phyloP scores from a whole-genome alignment of 2,113 vertebrate genomes.

The Oreochromis aureus region DNA sequence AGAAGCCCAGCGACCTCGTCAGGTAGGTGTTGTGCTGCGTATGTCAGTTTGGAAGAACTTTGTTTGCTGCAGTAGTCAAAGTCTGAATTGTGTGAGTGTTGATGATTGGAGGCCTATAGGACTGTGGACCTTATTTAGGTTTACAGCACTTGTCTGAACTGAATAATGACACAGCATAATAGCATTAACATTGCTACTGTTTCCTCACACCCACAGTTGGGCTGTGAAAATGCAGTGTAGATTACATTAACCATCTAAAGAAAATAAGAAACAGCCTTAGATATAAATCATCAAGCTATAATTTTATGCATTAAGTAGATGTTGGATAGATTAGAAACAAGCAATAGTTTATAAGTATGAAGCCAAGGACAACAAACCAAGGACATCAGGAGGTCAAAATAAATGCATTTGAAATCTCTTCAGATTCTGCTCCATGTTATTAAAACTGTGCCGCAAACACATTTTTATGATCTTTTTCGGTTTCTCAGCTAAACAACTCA shows the following conservation, averaged over 20 bases:
- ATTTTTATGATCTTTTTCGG: neutral
- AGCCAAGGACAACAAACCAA: neutral
- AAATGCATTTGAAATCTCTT: neutral
- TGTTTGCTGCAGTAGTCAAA: neutral
- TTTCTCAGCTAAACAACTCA: neutral
- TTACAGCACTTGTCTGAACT: neutral
- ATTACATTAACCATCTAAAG: neutral
- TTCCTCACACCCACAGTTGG: neutral
- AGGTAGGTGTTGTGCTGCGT: constrained; percentile 71
- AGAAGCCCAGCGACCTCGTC: constrained; percentile 96
- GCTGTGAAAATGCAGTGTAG: neutral
- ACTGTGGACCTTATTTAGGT: neutral
- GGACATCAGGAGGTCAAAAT: neutral
- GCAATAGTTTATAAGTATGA: neutral
- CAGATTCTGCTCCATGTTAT: neutral
- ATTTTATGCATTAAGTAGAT: neutral
- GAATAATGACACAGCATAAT: neutral
- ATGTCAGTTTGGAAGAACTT: neutral
- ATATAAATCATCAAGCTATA: neutral
- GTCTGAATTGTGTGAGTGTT: neutral
- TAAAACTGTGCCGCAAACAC: neutral
- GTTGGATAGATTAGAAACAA: neutral
- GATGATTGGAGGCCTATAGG: neutral
- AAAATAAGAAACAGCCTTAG: neutral
- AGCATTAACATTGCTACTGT: neutral